Evolutionary conservation across 1,140 invertebrate species (phyloP).

Genomic region (Monochamus saltuarius): DNA sequence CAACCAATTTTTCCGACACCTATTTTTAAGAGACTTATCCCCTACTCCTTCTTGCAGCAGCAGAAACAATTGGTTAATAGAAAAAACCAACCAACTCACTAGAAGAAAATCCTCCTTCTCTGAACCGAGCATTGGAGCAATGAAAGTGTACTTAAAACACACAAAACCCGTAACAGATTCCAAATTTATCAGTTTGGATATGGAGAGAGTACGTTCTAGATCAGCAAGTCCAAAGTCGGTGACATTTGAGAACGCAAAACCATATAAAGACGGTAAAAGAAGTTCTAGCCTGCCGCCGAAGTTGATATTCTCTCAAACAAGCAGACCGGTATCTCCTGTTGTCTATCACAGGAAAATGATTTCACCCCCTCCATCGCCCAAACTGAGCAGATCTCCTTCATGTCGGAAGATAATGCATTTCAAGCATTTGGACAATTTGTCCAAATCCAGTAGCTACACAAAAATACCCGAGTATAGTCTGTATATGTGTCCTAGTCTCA

Average conservation of each 20-base stretch:
- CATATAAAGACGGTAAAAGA: slow-evolving; percentile 41
- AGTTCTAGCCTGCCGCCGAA: slow-evolving; percentile 53
- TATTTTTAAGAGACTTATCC: slow-evolving; percentile 60
- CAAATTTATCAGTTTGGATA: slow-evolving; percentile 67
- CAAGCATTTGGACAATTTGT: slow-evolving; percentile 44
- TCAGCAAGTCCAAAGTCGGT: slow-evolving; percentile 44
- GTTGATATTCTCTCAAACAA: slow-evolving; percentile 37
- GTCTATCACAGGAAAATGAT: slow-evolving; percentile 31
- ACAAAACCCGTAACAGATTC: slow-evolving; percentile 72
- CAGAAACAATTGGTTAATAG: slow-evolving; percentile 59
- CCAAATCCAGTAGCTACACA: slow-evolving; percentile 1
- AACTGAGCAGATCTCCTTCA: slow-evolving; percentile 64
- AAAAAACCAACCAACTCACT: slow-evolving; percentile 66
- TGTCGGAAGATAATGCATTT: slow-evolving; percentile 61
- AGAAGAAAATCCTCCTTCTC: slow-evolving; percentile 52
- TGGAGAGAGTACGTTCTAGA: slow-evolving; percentile 38
- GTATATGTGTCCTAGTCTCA: slow-evolving; percentile 44
- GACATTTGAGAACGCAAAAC: slow-evolving; percentile 45
- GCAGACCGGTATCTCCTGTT: slow-evolving; percentile 37
- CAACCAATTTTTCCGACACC: slow-evolving; percentile 69
- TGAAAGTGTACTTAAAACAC: slow-evolving; percentile 64
- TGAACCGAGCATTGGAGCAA: slow-evolving; percentile 59
- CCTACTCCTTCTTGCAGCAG: slow-evolving; percentile 46
- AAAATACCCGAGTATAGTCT: slow-evolving; percentile 17
- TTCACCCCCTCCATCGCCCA: slow-evolving; percentile 46